phyloP scores from a whole-genome alignment of 2,113 vertebrate species.

The Pomatorhinus ruficollis region DNA sequence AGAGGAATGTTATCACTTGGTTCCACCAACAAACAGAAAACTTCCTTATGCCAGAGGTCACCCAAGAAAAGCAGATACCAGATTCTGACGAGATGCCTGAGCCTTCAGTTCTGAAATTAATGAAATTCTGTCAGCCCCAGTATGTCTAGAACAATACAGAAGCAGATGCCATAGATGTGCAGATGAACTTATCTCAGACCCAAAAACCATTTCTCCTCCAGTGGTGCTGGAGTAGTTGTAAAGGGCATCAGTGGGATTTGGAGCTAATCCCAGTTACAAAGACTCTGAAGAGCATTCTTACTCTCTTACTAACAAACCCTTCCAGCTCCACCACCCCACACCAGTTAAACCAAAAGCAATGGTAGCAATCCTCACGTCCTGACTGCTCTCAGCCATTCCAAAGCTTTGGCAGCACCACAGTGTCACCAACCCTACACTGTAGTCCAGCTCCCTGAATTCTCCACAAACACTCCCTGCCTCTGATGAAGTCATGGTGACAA shows the following conservation, averaged over 20 bases:
- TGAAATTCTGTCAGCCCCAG: neutral
- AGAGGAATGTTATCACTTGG: neutral
- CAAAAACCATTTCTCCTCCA: neutral
- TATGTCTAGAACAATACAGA: neutral
- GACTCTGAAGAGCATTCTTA: neutral
- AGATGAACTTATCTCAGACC: neutral
- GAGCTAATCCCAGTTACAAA: neutral
- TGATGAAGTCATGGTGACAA: neutral
- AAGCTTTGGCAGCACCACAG: neutral
- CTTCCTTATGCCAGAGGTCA: conserved; percentile 8
- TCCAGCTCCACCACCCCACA: neutral
- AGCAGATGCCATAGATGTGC: neutral
- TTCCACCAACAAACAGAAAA: conserved; percentile 21
- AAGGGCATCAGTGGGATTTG: neutral
- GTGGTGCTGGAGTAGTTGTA: neutral
- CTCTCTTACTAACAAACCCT: neutral
- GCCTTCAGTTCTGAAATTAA: neutral
- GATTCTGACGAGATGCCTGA: neutral
- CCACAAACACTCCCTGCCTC: neutral
- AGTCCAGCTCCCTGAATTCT: neutral
- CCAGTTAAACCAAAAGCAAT: neutral
- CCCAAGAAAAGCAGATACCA: conserved; percentile 38
- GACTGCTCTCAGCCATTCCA: neutral
- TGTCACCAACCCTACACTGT: accelerated
- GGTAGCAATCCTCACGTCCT: neutral